These are phyloP conservation scores for Rotaria magnacalcarata DNA, from an alignment of 2,888 invertebrate species.

Conservation along the genomic window DNA sequence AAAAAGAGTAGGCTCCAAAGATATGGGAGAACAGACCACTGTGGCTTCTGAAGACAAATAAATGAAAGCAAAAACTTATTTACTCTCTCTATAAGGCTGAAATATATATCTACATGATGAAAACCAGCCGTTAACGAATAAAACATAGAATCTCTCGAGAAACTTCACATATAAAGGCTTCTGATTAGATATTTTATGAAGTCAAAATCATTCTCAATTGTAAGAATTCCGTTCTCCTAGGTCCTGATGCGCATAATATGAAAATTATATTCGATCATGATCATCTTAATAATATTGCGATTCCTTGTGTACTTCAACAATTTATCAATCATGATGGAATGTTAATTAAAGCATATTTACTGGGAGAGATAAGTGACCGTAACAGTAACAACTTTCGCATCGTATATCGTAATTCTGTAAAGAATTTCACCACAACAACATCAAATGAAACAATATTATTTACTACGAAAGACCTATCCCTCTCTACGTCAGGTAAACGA, in stretches of 20 bases:
- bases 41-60: too few relatives aligned
- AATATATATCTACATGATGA: too few relatives aligned
- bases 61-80: too few relatives aligned
- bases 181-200: too few relatives aligned
- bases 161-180: too few relatives aligned
- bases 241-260: conserved; percentile 64
- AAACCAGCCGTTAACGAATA: too few relatives aligned
- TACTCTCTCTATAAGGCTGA: too few relatives aligned
- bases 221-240: too few relatives aligned
- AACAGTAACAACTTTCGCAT: background rate
- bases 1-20: too few relatives aligned
- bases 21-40: too few relatives aligned
- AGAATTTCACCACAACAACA: background rate
- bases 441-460: background rate
- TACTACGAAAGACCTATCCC: background rate
- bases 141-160: too few relatives aligned
- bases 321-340: conserved; percentile 83
- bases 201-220: too few relatives aligned
- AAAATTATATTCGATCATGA: conserved; percentile 76
- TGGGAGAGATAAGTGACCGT: background rate
- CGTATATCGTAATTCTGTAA: background rate
- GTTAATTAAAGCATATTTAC: conserved; percentile 73
- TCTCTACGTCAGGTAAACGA: background rate
- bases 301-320: conserved; percentile 81
- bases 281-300: conserved; percentile 70